These are phyloP conservation scores for Maccullochella peelii DNA, from an alignment of 2,113 vertebrate genomes.

Conservation along the genomic window DNA sequence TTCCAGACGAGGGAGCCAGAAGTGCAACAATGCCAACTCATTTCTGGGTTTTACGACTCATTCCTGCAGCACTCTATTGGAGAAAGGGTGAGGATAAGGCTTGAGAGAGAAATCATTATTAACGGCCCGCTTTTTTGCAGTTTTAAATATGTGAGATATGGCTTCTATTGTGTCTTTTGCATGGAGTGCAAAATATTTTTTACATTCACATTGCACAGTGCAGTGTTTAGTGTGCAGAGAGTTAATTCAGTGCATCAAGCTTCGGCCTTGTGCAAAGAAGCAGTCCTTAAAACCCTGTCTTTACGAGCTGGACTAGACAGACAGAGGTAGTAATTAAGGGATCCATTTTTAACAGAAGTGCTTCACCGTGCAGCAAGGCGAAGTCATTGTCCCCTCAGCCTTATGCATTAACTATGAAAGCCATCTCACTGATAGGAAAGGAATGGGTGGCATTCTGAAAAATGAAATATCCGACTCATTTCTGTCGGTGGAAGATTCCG, in stretches of 20 bases:
- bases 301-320: conserved; percentile 11
- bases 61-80: no score
- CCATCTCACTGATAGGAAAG: conserved; percentile 34
- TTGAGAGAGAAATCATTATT: no score
- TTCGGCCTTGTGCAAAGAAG: not conserved
- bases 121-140: not conserved
- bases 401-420: conserved; percentile 67
- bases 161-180: conserved; percentile 2
- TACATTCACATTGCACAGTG: not conserved
- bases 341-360: conserved; percentile 61
- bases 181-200: not conserved
- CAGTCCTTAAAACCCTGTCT: conserved; percentile 13
- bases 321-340: conserved; percentile 58
- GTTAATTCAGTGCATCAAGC: not conserved
- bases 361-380: conserved; percentile 33
- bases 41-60: no score
- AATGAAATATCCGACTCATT: conserved; percentile 26
- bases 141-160: conserved; percentile 12
- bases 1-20: no score
- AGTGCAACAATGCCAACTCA: no score
- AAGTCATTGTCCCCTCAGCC: conserved; percentile 52
- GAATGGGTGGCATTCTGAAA: conserved; percentile 9
- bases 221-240: not conserved
- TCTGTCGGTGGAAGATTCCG: conserved; percentile 23
- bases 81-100: no score